phyloP scores from a whole-genome alignment of 2,797 vertebrate species.

The Arnoldichthys spilopterus region DNA sequence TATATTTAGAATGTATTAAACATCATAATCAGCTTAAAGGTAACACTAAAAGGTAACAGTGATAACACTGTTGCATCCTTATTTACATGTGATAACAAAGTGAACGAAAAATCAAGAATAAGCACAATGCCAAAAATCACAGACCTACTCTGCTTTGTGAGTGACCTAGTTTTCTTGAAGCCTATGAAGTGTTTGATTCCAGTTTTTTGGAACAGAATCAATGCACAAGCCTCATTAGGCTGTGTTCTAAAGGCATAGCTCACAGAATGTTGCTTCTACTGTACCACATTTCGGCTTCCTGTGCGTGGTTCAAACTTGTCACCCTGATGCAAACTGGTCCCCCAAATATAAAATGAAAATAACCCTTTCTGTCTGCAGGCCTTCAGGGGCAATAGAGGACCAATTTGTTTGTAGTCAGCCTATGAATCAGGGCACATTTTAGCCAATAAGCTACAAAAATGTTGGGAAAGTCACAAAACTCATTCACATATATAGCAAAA shows the following conservation, averaged over 20 bases:
- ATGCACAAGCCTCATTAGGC: neutral
- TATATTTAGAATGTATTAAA: no score
- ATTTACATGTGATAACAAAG: neutral
- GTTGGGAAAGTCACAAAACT: no score
- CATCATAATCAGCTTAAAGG: no score
- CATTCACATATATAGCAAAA: no score
- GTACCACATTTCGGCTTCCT: neutral
- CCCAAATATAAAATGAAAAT: neutral
- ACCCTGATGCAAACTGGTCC: neutral
- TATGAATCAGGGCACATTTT: neutral
- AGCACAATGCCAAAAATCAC: neutral
- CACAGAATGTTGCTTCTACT: neutral
- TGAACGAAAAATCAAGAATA: neutral
- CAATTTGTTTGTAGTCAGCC: neutral
- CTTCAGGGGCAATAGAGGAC: neutral
- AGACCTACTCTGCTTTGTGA: constrained; percentile 3
- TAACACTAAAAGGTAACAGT: no score
- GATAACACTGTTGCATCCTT: neutral
- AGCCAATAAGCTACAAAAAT: no score
- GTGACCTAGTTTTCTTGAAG: constrained; percentile 17
- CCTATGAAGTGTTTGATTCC: constrained; percentile 1
- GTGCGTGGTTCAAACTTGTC: neutral
- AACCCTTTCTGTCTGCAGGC: neutral
- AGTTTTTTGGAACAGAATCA: neutral
- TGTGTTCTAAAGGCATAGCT: constrained; percentile 6